Evolutionary conservation across 2,888 invertebrate species (phyloP), one percentile per base, ranked within the genome.

Genomic region (Anoncus sp.): DNA sequence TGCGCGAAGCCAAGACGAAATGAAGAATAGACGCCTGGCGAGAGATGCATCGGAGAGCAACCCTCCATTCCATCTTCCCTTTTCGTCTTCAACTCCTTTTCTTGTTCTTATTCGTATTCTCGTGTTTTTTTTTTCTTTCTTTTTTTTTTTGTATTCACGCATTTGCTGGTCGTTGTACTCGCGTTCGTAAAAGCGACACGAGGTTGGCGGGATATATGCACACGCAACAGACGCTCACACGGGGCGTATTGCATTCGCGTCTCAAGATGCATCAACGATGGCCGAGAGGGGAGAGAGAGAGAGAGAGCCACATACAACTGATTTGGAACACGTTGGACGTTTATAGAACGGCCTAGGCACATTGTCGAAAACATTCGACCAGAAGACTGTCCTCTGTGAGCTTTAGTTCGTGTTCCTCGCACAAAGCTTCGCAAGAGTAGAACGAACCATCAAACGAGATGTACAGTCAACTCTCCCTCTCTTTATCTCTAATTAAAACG

Each of bases 301-400:
- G 38, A 59, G 73, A 55, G n/a, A 65, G 49, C 31, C 53, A 35
- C 69, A 35, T 53, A 80, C 83, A 82, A 85, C 87, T 87, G 86
- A 88, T 90, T 90, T 87, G 86, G 88, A 89, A 86, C 71, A 55
- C 89, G 86, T 87, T 79, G 83, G 85, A 88, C 90, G 77, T 81
- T 89, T 89, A 90, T 90, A 90, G 90, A 90, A 90, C 87, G 83
- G 85, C 83, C 85, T 88, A 89, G 87, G 76, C 81, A 87, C 87
- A 83, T 88, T 87, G 89, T 88, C 86, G 87, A 89, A 90, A 90
- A 89, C 89, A 88, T 89, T 83, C 84, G 87, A 81, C 86, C 78
- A 75, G 38, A 31, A n/a, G 24, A 43, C n/a, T 51, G 45, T 67
- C 49, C n/a, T 6, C 63, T 14, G 24, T 60, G 51, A 51, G 63